These are phyloP conservation scores for Agonopterix subpropinquella DNA, from an alignment of 2,888 invertebrate genomes.

Conservation along the genomic window DNA sequence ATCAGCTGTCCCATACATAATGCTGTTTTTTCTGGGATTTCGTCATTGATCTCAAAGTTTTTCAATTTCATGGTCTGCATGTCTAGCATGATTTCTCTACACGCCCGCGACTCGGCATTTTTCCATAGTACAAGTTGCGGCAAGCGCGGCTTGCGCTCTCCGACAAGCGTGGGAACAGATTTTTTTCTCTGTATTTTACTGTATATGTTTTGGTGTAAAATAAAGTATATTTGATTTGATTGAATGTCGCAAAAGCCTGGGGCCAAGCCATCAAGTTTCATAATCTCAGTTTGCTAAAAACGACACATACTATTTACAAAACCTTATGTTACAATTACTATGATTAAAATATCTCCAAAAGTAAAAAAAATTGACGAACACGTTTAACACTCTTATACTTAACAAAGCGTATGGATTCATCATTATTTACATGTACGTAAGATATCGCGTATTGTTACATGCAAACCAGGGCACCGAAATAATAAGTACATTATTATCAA, in stretches of 20 bases:
- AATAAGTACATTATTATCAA: conserved; percentile 56
- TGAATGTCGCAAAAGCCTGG: conserved; percentile 3
- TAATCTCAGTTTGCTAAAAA: conserved; percentile 55
- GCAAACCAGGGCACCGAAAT: conserved; percentile 62
- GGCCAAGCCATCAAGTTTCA: conserved; percentile 30
- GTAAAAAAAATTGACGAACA: conserved; percentile 70
- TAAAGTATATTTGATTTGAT: too few relatives aligned
- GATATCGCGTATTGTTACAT: conserved; percentile 56
- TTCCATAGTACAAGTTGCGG: too few relatives aligned
- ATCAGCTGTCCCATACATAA: too few relatives aligned
- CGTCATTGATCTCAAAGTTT: too few relatives aligned
- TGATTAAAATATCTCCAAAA: conserved; percentile 57
- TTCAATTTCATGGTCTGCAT: too few relatives aligned
- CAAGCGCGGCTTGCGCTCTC: too few relatives aligned
- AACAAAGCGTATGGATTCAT: conserved; percentile 75
- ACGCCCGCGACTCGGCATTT: too few relatives aligned
- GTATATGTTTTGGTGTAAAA: too few relatives aligned
- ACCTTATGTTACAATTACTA: conserved; percentile 38
- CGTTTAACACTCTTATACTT: conserved; percentile 69
- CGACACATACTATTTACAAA: conserved; percentile 26
- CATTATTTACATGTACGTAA: conserved; percentile 62
- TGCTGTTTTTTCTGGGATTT: too few relatives aligned
- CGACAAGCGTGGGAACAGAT: too few relatives aligned
- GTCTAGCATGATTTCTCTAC: too few relatives aligned
- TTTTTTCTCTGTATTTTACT: too few relatives aligned